Conservation (phyloP, 2,797 vertebrate genomes). For the Botia almorhae region DNA sequence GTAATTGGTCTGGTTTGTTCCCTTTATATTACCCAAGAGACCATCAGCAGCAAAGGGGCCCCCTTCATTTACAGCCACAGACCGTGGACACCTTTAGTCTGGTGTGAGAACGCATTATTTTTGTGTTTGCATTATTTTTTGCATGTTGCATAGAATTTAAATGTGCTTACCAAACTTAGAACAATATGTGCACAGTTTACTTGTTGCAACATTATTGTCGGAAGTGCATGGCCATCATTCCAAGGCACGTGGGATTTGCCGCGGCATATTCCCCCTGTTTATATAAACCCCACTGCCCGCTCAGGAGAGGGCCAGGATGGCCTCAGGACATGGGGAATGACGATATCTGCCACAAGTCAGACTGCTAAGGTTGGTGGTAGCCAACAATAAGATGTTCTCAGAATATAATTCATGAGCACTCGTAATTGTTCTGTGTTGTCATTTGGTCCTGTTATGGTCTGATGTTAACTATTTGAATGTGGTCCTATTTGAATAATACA, state of each 20-base stretch:
- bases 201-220: no score
- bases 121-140: constrained; percentile 67
- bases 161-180: background rate
- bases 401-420: background rate
- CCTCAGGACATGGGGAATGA: constrained; percentile 65
- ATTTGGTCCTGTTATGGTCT: background rate
- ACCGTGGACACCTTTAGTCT: constrained; percentile 84
- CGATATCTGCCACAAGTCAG: background rate
- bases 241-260: constrained; percentile 79
- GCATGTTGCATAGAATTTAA: constrained; percentile 1
- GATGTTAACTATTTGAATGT: background rate
- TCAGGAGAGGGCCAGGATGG: constrained; percentile 71
- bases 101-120: constrained; percentile 76
- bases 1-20: constrained; percentile 27
- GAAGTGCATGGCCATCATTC: constrained; percentile 73
- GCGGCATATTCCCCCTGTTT: constrained; percentile 57
- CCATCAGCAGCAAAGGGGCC: constrained; percentile 72
- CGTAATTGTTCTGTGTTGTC: constrained; percentile 1
- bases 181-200: background rate
- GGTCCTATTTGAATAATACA: background rate
- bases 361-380: background rate
- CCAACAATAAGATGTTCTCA: constrained; percentile 1
- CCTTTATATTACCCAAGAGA: constrained; percentile 64
- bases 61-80: constrained; percentile 78
- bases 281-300: constrained; percentile 72